These are phyloP conservation scores for Stomatorhinus ivindoensis DNA, from an alignment of 2,113 vertebrate genomes.

Conservation along the genomic window DNA sequence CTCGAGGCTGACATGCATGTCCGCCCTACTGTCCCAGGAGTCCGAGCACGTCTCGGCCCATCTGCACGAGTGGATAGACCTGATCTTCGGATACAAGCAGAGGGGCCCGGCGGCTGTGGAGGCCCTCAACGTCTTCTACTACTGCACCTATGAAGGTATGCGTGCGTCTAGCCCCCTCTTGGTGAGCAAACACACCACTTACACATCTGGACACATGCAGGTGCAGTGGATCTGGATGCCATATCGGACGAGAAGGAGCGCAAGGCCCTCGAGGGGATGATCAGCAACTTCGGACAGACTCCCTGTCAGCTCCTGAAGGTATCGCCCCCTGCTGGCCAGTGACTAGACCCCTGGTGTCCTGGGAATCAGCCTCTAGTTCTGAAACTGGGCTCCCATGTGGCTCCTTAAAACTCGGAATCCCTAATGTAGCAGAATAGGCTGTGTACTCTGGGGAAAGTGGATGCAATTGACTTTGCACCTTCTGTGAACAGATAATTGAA, in stretches of 20 bases:
- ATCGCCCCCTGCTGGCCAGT: neutral
- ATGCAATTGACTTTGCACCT: neutral
- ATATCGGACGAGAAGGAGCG: constrained; percentile 93
- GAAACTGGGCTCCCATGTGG: neutral
- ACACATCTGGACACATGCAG: constrained; percentile 48
- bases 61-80: constrained; percentile 95
- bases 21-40: constrained; percentile 59
- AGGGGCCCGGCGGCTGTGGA: constrained; percentile 84
- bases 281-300: constrained; percentile 97
- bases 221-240: constrained; percentile 91
- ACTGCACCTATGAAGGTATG: constrained; percentile 76
- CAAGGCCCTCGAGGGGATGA: constrained; percentile 95
- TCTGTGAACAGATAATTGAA: neutral
- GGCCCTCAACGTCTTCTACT: constrained; percentile 94
- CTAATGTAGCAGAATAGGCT: neutral
- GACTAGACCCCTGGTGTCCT: neutral
- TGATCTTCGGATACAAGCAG: constrained; percentile 97
- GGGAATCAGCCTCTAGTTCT: neutral
- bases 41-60: constrained; percentile 89
- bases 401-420: neutral
- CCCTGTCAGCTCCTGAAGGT: constrained; percentile 95
- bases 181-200: neutral
- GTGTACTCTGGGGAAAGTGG: neutral
- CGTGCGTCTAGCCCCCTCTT: neutral
- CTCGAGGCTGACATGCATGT: neutral